Base-by-base conservation (phyloP, 2,797 vertebrate species). In the Synanceia verrucosa region DNA sequence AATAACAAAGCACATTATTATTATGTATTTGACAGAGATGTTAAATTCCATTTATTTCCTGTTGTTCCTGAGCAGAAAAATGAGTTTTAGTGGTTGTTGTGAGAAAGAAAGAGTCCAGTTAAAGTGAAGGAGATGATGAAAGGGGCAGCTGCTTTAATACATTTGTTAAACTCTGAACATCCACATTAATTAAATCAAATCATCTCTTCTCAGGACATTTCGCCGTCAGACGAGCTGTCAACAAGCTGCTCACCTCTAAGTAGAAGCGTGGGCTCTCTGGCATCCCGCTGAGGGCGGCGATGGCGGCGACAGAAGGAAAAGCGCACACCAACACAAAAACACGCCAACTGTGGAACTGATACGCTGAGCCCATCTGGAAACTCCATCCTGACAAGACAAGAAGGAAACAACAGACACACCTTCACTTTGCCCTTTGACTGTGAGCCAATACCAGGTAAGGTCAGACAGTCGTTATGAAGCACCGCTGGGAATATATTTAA, bases 261-360 rank as follows among this genome's bases (percentile, higher is more conserved):
- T 93, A 98, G 94, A 97, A 99, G 79, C 97, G 97, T 0, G 97
- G 98, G 89, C 98, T 99, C 88, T 99, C 98, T 0, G 98, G 98
- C 96, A 98, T 95, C 6, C 95, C 95, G 72, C 88, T 98, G 86
- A 99, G 95, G 0, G 97, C 96, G 4, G 94, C 95, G 0, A 99
- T 98, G 91, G 98, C 97, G 1, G 97, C 97, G 14, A 99, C 97
- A 0, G 97, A 94, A 1, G 98, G 98, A 70, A 99, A 97, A 6
- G 97, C 97, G 12, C 96, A 97, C 68, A 99, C 97, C 2, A 99
- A 91, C 39, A 99, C 98, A 24, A 99, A 99, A 72, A 99, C 98
- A 28, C 98, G 95, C 98, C 98, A 99, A 94, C 98, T 99, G 81
- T 99, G 98, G 94, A 99, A 99, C 88, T 99, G 97, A 89, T 99